Base-by-base conservation (phyloP, 2,888 invertebrate genomes). In the Brassicogethes aeneus region DNA sequence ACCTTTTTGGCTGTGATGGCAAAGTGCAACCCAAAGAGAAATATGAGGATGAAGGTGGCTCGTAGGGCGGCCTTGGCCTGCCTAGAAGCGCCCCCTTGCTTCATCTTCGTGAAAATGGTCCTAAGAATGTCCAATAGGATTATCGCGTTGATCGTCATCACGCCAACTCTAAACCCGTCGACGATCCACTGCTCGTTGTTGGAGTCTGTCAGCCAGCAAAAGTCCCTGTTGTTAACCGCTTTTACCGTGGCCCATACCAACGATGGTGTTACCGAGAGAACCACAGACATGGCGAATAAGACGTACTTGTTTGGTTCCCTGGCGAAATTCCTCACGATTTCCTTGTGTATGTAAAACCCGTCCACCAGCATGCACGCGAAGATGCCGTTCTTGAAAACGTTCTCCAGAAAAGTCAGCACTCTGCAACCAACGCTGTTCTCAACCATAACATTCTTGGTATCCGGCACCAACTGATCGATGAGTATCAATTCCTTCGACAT, bases 361-460 rank as follows among this genome's bases (percentile, higher is more conserved):
- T 81, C 80, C 1, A 78, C 66, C 34, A 83, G 64, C 83, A 84
- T 84, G 59, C 79, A 80, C 2, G 78, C 73, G 55, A 81, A 85
- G 34, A 82, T 80, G 0, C 70, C 67, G 53, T 78, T 79, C 2
- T 71, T 72, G 0, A 76, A 70, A 1, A 72, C 54, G 33, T 73
- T 71, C 47, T 77, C 77, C 1, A 74, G 63, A 34, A 75, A 67
- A 0, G 77, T 73, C 8, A 81, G 62, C 8, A 73, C 45, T 34
- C 74, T 69, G 50, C 82, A 82, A 7, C 66, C 65, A 1, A 71
- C 53, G 0, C 71, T 64, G 51, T 80, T 75, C 0, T 57, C 52
- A 1, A 68, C 64, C 72, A 81, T 70, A 1, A 70, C 67, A 30
- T 53, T 46, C 7, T 58, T 54, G 0, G 74, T 72, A 5, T 70